Conservation (phyloP, 2,888 invertebrate species). For the Callyntrura sp. region DNA sequence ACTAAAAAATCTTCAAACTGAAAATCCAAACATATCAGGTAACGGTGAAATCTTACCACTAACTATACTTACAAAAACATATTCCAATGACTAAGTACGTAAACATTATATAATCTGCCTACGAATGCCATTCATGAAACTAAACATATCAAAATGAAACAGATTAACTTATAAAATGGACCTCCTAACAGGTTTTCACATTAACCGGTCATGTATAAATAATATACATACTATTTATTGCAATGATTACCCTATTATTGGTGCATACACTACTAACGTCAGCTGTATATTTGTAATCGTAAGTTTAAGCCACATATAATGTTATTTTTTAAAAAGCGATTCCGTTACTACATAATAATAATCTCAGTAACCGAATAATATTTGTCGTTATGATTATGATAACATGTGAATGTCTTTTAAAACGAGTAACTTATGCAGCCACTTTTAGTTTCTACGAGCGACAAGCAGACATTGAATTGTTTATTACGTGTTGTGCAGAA, state of each 20-base stretch:
- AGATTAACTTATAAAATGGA: slow-evolving; percentile 57
- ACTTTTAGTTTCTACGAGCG: neutral
- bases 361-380: neutral
- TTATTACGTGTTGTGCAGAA: too few relatives aligned
- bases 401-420: neutral
- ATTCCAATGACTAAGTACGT: slow-evolving; percentile 48
- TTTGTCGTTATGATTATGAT: neutral
- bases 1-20: slow-evolving; percentile 70
- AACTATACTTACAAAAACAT: slow-evolving; percentile 56
- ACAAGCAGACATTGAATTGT: neutral
- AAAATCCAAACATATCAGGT: slow-evolving; percentile 79
- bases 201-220: neutral
- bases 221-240: neutral
- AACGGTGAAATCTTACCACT: slow-evolving; percentile 71
- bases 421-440: too few relatives aligned
- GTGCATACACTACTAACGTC: neutral
- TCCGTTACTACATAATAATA: neutral
- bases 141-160: slow-evolving; percentile 77
- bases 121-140: slow-evolving; percentile 75
- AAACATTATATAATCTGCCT: slow-evolving; percentile 36
- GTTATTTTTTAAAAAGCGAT: too few relatives aligned
- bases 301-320: neutral
- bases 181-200: slow-evolving; percentile 55
- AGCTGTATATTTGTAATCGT: neutral
- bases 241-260: neutral